These are phyloP conservation scores for Chlorodrepanis virens DNA, from an alignment of 2,113 vertebrate genomes.

Conservation along the genomic window DNA sequence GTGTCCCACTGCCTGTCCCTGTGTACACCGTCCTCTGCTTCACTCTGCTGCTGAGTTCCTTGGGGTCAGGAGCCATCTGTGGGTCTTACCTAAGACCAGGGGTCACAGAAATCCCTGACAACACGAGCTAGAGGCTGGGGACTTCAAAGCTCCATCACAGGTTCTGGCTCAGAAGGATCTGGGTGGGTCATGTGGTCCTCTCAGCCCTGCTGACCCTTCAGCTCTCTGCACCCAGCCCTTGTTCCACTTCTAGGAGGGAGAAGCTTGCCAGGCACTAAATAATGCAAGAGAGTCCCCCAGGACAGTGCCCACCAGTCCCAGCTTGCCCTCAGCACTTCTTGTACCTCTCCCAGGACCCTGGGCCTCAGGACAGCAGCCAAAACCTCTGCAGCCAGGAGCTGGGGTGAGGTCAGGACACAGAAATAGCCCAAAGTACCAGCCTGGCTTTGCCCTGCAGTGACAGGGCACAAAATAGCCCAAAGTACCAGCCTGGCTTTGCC, in stretches of 20 bases:
- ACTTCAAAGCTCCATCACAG: neutral
- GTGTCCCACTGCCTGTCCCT: neutral
- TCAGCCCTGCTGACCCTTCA: neutral
- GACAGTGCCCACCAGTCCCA: neutral
- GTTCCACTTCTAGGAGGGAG: neutral
- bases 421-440: too few relatives aligned
- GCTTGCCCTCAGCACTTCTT: neutral
- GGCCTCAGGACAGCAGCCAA: neutral
- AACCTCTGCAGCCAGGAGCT: neutral
- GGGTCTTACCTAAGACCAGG: neutral
- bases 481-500: neutral
- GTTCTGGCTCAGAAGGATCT: neutral
- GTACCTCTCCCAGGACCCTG: neutral
- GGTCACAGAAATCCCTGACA: neutral
- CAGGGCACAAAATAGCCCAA: too few relatives aligned
- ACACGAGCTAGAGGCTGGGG: fast-evolving
- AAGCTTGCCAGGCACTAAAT: neutral
- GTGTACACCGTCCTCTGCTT: neutral
- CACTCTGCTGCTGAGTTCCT: neutral
- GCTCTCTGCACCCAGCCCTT: neutral
- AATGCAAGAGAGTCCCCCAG: neutral
- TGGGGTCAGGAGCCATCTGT: neutral
- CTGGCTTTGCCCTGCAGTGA: neutral
- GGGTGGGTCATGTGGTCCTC: neutral
- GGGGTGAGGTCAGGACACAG: neutral